A percentile compares a stretch with the other conserved stretches of the same genome.
Evolutionary conservation across 2,113 vertebrate species (phyloP).

Genomic region (Platanista minor): DNA sequence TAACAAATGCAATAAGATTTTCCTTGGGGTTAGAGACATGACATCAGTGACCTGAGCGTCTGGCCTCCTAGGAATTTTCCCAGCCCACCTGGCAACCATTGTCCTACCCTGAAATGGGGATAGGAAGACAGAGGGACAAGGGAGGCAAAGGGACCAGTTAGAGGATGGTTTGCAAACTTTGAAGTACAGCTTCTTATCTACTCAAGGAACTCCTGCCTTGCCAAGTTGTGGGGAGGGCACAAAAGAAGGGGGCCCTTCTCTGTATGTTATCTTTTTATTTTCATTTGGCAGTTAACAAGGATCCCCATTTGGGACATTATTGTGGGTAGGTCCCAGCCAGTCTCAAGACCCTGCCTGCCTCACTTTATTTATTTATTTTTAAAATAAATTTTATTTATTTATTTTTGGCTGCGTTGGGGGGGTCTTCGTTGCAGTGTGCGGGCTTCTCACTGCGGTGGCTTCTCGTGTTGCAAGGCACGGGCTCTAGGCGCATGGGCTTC

Average conservation of each 20-base stretch:
- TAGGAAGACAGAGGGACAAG: background rate
- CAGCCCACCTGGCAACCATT: background rate
- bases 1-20: background rate
- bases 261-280: background rate
- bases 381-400: too few relatives aligned
- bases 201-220: background rate
- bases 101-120: conserved; percentile 12
- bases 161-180: background rate
- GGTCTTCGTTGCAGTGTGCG: too few relatives aligned
- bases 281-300: conserved; percentile 4
- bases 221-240: background rate
- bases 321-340: background rate
- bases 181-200: conserved; percentile 23
- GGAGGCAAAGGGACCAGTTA: background rate
- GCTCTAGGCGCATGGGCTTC: too few relatives aligned
- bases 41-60: background rate
- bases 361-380: background rate
- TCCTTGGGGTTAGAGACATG: background rate
- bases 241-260: background rate
- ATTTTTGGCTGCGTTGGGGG: too few relatives aligned
- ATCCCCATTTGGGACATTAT: background rate
- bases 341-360: background rate
- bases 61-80: background rate
- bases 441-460: too few relatives aligned
- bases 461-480: too few relatives aligned